Conservation (phyloP, 2,797 vertebrate genomes). For the Oreonectes daqikongensis region DNA sequence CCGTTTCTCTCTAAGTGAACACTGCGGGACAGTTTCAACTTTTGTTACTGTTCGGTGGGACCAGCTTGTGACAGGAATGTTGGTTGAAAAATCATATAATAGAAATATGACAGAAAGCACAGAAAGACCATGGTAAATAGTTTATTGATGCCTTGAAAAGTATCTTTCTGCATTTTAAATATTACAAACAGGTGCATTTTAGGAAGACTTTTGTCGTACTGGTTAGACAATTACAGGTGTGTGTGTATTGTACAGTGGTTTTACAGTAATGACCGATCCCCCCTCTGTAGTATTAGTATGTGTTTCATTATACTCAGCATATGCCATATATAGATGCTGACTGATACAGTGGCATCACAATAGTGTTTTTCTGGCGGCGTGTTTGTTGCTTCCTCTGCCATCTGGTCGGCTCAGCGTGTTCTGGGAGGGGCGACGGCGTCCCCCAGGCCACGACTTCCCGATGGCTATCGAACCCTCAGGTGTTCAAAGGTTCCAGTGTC, state of each 20-base stretch:
- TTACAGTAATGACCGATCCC: not conserved
- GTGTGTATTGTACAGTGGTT: not conserved
- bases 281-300: not conserved
- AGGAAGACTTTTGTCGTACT: not conserved
- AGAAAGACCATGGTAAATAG: too few relatives aligned
- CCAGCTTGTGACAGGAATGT: not conserved
- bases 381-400: constrained; percentile 31
- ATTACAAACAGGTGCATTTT: not conserved
- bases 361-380: constrained; percentile 20
- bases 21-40: constrained; percentile 26
- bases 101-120: not conserved
- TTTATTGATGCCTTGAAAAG: not conserved
- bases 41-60: not conserved
- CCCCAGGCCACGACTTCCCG: constrained; percentile 10
- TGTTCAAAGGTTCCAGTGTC: constrained; percentile 44
- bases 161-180: too few relatives aligned
- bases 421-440: constrained; percentile 24
- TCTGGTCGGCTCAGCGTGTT: constrained; percentile 42
- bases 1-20: not conserved
- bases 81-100: not conserved
- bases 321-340: constrained; percentile 19
- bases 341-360: constrained; percentile 13
- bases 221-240: not conserved
- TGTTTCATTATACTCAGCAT: not conserved
- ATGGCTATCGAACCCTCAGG: constrained; percentile 51